Evolutionary conservation across 2,888 invertebrate genomes (phyloP).

Genomic region (Brachypalpus laphriformis): DNA sequence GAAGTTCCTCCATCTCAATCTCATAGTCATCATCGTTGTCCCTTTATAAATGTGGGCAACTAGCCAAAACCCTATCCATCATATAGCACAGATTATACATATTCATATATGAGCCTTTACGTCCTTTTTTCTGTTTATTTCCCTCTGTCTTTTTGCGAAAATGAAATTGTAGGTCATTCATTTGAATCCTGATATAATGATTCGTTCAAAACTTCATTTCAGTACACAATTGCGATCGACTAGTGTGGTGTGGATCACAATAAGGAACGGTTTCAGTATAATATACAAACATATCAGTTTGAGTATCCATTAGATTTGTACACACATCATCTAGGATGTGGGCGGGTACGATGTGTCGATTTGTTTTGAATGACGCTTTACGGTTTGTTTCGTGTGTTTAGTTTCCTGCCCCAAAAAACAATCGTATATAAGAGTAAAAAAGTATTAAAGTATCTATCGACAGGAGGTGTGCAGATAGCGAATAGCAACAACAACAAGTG

Average conservation of each 20-base stretch:
- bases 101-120: conserved; percentile 13
- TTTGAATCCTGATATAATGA: conserved; percentile 69
- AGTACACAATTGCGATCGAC: conserved; percentile 53
- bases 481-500: conserved; percentile 32
- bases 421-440: conserved; percentile 2
- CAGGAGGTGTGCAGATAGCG: conserved; percentile 14
- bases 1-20: conserved; percentile 50
- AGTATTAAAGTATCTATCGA: conserved; percentile 41
- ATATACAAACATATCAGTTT: conserved; percentile 35
- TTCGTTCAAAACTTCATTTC: conserved; percentile 59
- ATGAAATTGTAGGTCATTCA: conserved; percentile 46
- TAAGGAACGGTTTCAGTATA: conserved; percentile 51
- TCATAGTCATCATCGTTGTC: conserved; percentile 24
- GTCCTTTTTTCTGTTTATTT: conserved; percentile 28
- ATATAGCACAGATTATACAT: conserved; percentile 45
- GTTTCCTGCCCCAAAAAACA: conserved; percentile 13
- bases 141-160: conserved; percentile 12
- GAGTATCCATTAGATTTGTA: conserved; percentile 17
- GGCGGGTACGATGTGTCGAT: conserved; percentile 44
- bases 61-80: conserved; percentile 69
- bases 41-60: conserved; percentile 61
- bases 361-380: conserved; percentile 37
- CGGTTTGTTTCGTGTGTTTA: conserved; percentile 55
- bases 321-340: not conserved
- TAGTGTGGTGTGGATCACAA: conserved; percentile 31